Base-by-base conservation (phyloP, 2,113 vertebrate species). In the Pionites leucogaster region DNA sequence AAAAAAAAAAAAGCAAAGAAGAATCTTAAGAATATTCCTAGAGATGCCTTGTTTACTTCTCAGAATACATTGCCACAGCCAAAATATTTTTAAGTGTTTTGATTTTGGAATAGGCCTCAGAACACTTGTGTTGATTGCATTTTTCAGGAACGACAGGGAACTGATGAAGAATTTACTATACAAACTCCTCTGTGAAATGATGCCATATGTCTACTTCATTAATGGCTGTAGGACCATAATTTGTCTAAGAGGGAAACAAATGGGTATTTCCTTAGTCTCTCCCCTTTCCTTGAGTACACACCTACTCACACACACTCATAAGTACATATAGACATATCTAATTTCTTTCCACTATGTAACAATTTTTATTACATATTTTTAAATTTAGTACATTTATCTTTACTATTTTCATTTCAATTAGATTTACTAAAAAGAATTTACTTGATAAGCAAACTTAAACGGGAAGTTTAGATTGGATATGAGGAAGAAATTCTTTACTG, bases 21-120 rank as follows among this genome's bases (percentile, higher is more conserved):
- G 1, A n/a, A 41, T 10, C 60, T 65, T 39, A 53, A 76, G 39
- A 60, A 39, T 60, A 35, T 17, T 50, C 86, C 25, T 53, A 60
- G 83, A 74, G 8, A 29, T 53, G 53, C 9, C 24, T 55, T 16
- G 8, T 44, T 83, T 76, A 79, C 7, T 47, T 80, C 31, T 78
- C n/a, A 75, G 29, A 83, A 47, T 79, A 93, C 67, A 82, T 59
- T 5, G 28, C 44, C 10, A 3, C 4, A 8, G 24, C 23, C 15
- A 86, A 80, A 92, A 88, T 71, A 95, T 50, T 82, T 83, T 82
- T 35, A 69, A 50, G n/a, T 68, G 10, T 68, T 93, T 75, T 86
- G 41, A 15, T 35, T 85, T 72, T 62, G 23, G 46, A 82, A 86
- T 42, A 63, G 39, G 27, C 93, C 28, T 47, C 18, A 77, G 24